Conservation (phyloP, 2,797 vertebrate species). For the Molossus alvarezi region DNA sequence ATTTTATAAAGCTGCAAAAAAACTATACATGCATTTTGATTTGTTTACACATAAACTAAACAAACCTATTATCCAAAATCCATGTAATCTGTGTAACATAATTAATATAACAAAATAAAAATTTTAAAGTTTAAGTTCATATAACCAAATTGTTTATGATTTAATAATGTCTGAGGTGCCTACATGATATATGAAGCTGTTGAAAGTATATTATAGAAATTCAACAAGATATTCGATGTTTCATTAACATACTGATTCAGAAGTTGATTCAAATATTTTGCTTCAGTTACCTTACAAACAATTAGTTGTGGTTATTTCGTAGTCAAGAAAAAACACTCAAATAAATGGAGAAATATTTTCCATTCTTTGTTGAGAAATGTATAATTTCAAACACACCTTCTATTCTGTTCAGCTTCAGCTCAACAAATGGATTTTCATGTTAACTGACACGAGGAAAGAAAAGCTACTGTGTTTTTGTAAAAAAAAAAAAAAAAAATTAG, state of each 20-base stretch:
- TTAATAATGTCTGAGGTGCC: constrained; percentile 8
- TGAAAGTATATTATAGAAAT: constrained; percentile 19
- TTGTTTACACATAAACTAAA: background rate
- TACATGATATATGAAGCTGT: background rate
- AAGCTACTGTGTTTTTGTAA: background rate
- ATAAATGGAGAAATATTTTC: background rate
- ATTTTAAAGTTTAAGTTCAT: constrained; percentile 30
- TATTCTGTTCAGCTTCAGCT: background rate
- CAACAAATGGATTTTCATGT: constrained; percentile 38
- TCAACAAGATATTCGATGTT: background rate
- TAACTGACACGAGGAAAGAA: constrained; percentile 55
- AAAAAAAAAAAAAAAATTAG: background rate
- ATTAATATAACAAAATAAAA: constrained; percentile 17
- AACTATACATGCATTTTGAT: background rate
- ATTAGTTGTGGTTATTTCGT: constrained; percentile 1
- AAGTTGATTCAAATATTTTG: constrained; percentile 41
- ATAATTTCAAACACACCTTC: constrained; percentile 55
- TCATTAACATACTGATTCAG: constrained; percentile 29
- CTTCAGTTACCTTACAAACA: background rate
- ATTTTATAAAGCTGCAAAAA: background rate
- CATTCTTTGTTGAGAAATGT: constrained; percentile 43
- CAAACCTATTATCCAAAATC: background rate
- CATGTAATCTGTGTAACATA: background rate
- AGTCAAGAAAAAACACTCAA: constrained; percentile 10
- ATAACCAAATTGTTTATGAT: background rate